These are phyloP conservation scores for Coenonympha glycerion DNA, from an alignment of 2,888 invertebrate genomes.

Conservation along the genomic window DNA sequence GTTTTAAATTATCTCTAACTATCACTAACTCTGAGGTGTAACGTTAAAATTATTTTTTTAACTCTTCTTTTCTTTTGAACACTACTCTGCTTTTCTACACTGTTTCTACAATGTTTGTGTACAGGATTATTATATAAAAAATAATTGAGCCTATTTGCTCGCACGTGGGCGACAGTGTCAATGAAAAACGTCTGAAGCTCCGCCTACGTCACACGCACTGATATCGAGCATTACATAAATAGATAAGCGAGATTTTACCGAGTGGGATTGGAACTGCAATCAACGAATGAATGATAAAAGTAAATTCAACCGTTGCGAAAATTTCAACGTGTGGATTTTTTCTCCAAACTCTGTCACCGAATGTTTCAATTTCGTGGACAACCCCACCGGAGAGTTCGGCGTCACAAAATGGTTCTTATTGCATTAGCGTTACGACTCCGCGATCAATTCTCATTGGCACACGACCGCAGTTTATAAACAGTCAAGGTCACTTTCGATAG, in stretches of 20 bases:
- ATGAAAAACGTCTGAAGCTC: not conserved
- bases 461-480: slow-evolving; percentile 18
- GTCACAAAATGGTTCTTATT: slow-evolving; percentile 17
- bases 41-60: too few relatives aligned
- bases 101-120: too few relatives aligned
- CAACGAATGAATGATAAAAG: not conserved
- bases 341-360: slow-evolving; percentile 4
- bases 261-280: too few relatives aligned
- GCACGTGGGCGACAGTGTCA: not conserved
- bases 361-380: slow-evolving; percentile 17
- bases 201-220: not conserved
- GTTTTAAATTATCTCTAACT: too few relatives aligned
- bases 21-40: too few relatives aligned
- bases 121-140: too few relatives aligned
- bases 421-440: slow-evolving; percentile 20
- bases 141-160: not conserved
- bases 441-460: slow-evolving; percentile 31
- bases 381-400: slow-evolving; percentile 1
- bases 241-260: not conserved
- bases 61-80: too few relatives aligned
- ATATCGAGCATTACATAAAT: not conserved
- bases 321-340: not conserved
- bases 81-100: too few relatives aligned
- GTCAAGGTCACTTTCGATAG: slow-evolving; percentile 30
- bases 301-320: not conserved